These are phyloP conservation scores for Poecilia wingei DNA, from an alignment of 2,797 vertebrate species.

Conservation along the genomic window DNA sequence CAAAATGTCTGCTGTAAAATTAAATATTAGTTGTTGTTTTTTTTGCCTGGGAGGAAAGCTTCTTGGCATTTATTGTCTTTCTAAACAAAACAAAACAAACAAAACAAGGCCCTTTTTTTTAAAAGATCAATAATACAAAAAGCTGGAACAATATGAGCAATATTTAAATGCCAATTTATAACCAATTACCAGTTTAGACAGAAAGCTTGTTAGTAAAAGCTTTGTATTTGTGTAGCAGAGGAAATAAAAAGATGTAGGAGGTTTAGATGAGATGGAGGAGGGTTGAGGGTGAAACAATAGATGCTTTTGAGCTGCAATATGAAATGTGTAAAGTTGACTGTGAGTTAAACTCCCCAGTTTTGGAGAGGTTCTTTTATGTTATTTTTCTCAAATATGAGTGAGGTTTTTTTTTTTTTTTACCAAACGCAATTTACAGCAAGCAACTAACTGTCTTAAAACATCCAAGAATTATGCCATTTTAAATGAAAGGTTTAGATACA, in stretches of 20 bases:
- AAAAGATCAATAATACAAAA: not conserved
- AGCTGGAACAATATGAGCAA: not conserved
- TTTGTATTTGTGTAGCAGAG: not conserved
- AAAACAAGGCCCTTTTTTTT: not conserved
- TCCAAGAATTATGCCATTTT: not conserved
- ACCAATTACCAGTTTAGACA: not conserved
- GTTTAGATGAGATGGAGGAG: not conserved
- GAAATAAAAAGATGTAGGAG: slow-evolving; percentile 14
- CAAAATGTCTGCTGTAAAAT: slow-evolving; percentile 37
- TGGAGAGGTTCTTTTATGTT: not conserved
- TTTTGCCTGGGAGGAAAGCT: not conserved
- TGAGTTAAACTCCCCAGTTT: not conserved
- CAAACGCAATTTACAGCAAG: not conserved
- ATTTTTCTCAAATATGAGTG: not conserved
- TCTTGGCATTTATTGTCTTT: not conserved
- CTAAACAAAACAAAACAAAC: not conserved
- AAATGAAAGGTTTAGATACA: not conserved
- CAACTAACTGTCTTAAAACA: not conserved
- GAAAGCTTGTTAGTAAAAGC: not conserved
- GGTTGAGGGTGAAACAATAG: slow-evolving; percentile 7
- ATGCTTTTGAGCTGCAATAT: not conserved
- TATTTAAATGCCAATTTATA: not conserved
- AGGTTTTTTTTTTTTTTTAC: not conserved
- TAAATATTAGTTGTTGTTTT: not conserved
- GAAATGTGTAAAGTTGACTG: not conserved